These are phyloP conservation scores for Callaeas wilsoni DNA, from an alignment of 2,113 vertebrate genomes.

Conservation along the genomic window DNA sequence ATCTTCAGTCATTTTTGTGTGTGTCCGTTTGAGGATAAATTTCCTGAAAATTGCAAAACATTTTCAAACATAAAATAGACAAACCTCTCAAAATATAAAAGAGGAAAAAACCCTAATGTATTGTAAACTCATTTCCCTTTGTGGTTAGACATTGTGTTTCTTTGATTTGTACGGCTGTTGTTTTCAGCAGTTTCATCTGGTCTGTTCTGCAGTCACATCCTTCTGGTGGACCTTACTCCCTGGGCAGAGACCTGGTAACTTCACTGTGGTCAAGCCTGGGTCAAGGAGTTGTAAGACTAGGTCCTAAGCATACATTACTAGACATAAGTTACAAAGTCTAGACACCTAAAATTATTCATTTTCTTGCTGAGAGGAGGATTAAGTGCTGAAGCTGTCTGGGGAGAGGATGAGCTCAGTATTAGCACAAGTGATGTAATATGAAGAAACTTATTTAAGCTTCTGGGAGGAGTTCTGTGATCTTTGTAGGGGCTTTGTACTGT, in stretches of 20 bases:
- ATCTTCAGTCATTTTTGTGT: neutral
- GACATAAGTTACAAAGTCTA: neutral
- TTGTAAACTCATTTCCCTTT: neutral
- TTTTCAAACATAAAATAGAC: neutral
- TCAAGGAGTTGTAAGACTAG: neutral
- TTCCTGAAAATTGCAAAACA: neutral
- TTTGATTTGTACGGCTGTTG: neutral
- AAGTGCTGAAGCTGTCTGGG: neutral
- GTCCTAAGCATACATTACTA: neutral
- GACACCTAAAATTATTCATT: neutral
- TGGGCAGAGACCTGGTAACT: neutral
- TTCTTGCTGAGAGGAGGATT: neutral
- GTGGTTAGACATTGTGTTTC: neutral
- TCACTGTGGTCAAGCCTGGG: neutral
- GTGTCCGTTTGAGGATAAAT: neutral
- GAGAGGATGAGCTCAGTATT: neutral
- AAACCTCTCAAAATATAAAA: neutral
- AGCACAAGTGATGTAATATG: neutral
- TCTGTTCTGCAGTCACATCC: neutral
- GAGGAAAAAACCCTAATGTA: accelerated
- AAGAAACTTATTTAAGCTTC: neutral
- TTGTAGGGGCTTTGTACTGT: neutral
- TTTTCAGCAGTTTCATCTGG: neutral
- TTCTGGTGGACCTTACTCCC: neutral
- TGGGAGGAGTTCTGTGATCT: neutral